Base-by-base conservation (phyloP, 1,140 invertebrate species). In the Aradophagus sp. region DNA sequence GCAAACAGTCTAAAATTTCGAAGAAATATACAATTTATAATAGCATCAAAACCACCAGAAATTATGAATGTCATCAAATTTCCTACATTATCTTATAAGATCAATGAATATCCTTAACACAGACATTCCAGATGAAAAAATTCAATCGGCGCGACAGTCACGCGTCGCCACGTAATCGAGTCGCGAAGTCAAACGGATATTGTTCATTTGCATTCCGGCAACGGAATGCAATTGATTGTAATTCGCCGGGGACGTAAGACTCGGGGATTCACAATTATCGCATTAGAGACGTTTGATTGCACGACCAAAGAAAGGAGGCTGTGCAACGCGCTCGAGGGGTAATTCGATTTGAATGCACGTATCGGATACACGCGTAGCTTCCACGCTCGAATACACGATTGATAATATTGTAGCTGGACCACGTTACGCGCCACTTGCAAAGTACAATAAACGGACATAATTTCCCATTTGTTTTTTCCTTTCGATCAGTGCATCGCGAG, bases 101-200 rank as follows among this genome's bases (percentile, higher is more conserved):
- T n/a, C n/a, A n/a, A n/a, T n/a, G n/a, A n/a, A n/a, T n/a, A n/a
- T n/a, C n/a, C n/a, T n/a, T n/a, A n/a, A n/a, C n/a, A n/a, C n/a
- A n/a, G n/a, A n/a, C n/a, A n/a, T n/a, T n/a, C n/a, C n/a, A n/a
- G n/a, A n/a, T n/a, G n/a, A n/a, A n/a, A n/a, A n/a, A n/a, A n/a
- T n/a, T n/a, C n/a, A n/a, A n/a, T n/a, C 20, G 20, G 20, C 14
- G 26, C 11, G 36, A 53, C 26, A 53, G 35, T 39, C 27, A 17
- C 0, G 50, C 1, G 19, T n/a, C 0, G 34, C 2, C 27, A 11
- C n/a, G 39, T 45, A 42, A 50, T 44, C 26, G 27, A 62, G 11
- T 35, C n/a, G 41, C 50, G 38, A 47, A 63, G 53, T 63, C 41
- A 53, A 53, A 45, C 59, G 59, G 59, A 53, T 63, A 63, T 63